phyloP scores from a whole-genome alignment of 1,140 invertebrate species.

The Danaus melanippus region DNA sequence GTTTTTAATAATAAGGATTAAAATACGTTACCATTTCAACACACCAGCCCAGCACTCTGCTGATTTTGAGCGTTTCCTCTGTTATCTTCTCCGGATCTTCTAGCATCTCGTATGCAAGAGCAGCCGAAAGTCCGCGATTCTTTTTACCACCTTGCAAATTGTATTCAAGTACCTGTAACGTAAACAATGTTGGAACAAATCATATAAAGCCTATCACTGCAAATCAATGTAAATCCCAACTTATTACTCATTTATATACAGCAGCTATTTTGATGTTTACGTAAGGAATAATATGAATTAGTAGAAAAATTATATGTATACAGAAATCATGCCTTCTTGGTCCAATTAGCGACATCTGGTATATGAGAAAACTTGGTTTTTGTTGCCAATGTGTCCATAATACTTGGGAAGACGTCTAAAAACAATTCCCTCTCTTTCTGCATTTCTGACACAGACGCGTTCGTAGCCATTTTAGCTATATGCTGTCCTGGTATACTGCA shows the following conservation, averaged over 20 bases:
- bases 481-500: constrained; percentile 13
- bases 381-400: constrained; percentile 34
- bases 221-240: too few relatives aligned
- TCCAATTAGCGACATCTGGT: constrained; percentile 41
- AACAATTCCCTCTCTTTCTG: constrained; percentile 46
- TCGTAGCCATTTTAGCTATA: constrained; percentile 29
- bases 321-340: constrained; percentile 37
- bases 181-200: constrained; percentile 1
- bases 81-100: constrained; percentile 73
- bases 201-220: neutral
- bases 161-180: constrained; percentile 78
- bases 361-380: constrained; percentile 35
- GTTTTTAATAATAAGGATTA: neutral
- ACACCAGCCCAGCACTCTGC: constrained; percentile 92
- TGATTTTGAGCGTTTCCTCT: constrained; percentile 81
- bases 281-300: too few relatives aligned
- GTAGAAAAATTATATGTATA: neutral
- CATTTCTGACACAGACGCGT: constrained; percentile 36
- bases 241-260: too few relatives aligned
- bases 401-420: constrained; percentile 40
- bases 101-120: constrained; percentile 84
- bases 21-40: constrained; percentile 85
- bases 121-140: constrained; percentile 83
- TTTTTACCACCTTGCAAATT: constrained; percentile 81
- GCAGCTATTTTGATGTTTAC: too few relatives aligned